Evolutionary conservation across 2,888 invertebrate genomes (phyloP).

Genomic region (Campoplex nolae): DNA sequence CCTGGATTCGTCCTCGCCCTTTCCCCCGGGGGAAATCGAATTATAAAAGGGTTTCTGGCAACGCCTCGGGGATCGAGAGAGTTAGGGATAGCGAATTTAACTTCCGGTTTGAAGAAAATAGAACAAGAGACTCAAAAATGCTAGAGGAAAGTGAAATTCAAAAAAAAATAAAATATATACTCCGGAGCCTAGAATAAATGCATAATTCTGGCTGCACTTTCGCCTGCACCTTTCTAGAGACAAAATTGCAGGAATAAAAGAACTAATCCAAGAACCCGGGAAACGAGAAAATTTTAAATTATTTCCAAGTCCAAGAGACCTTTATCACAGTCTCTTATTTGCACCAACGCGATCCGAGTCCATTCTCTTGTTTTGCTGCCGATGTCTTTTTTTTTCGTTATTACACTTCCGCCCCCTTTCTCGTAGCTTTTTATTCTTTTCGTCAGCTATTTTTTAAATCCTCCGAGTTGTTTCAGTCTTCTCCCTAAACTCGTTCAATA

Average conservation of each 20-base stretch:
- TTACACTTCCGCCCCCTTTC: not conserved
- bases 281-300: not conserved
- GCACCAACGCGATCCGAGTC: not conserved
- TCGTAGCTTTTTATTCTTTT: not conserved
- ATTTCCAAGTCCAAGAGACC: not conserved
- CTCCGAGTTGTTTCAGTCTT: not conserved
- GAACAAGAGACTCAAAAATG: slow-evolving; percentile 31
- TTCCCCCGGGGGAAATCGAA: slow-evolving; percentile 71
- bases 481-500: not conserved
- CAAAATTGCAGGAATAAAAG: not conserved
- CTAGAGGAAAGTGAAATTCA: not conserved
- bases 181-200: not conserved
- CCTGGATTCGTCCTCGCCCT: slow-evolving; percentile 47
- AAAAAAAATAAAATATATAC: slow-evolving; percentile 32
- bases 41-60: slow-evolving; percentile 72
- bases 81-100: slow-evolving; percentile 69
- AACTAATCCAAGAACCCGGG: not conserved
- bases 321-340: not conserved
- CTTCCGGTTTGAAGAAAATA: slow-evolving; percentile 62
- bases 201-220: not conserved
- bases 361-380: not conserved
- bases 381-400: not conserved
- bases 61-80: slow-evolving; percentile 54
- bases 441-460: not conserved
- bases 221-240: not conserved